Conservation (phyloP, 2,888 invertebrate species). For the Ennomos fuscantarius region DNA sequence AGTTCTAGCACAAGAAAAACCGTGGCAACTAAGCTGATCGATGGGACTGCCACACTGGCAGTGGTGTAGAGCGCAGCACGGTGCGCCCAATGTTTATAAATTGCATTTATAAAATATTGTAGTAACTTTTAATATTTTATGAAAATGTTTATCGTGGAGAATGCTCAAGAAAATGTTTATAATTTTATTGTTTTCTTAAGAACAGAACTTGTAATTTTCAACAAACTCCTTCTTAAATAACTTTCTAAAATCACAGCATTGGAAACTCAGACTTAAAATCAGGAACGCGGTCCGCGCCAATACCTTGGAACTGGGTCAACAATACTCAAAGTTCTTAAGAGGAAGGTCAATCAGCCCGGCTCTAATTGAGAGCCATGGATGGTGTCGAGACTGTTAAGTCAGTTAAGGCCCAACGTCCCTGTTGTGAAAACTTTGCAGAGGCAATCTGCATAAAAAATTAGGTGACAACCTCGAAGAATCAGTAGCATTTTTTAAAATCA, state of each 20-base stretch:
- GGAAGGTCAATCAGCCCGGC: conserved; percentile 54
- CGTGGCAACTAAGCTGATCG: too few relatives aligned
- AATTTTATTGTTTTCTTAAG: not conserved
- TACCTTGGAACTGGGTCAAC: conserved; percentile 52
- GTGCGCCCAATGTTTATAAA: too few relatives aligned
- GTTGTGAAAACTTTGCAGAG: conserved; percentile 58
- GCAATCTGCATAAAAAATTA: conserved; percentile 70
- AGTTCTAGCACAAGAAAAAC: too few relatives aligned
- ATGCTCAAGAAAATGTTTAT: not conserved
- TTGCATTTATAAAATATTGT: too few relatives aligned
- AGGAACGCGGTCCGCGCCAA: conserved; percentile 38
- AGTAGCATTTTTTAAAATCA: conserved; percentile 52
- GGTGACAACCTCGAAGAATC: conserved; percentile 52
- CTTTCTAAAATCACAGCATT: conserved; percentile 25
- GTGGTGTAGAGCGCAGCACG: too few relatives aligned
- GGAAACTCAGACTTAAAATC: conserved; percentile 42
- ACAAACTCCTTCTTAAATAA: not conserved
- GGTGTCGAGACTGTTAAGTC: conserved; percentile 52
- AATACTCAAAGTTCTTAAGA: conserved; percentile 49
- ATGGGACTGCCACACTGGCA: too few relatives aligned
- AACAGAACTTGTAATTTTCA: conserved; percentile 16
- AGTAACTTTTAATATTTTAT: too few relatives aligned
- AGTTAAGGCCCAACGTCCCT: conserved; percentile 51
- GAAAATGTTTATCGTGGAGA: too few relatives aligned
- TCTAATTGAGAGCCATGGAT: conserved; percentile 52